Conservation (phyloP, 1,140 invertebrate genomes). For the Caenorhabditis briggsae region DNA sequence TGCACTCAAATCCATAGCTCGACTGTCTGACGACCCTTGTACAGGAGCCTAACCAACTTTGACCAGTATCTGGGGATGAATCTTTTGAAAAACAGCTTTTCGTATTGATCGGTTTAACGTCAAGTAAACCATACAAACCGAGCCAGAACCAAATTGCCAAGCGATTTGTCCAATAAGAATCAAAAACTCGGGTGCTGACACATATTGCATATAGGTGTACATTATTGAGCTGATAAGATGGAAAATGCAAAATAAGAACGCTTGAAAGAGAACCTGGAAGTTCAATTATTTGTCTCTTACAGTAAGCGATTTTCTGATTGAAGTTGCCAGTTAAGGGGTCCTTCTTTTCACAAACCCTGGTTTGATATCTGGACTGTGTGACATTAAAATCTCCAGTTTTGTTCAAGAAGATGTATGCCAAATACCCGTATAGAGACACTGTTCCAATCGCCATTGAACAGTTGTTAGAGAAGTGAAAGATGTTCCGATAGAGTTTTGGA, state of each 20-base stretch:
- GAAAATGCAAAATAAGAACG: conserved; percentile 68
- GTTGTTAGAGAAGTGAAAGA: not conserved
- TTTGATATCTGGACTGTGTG: not conserved
- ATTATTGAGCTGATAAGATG: conserved; percentile 67
- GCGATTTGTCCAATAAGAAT: not conserved
- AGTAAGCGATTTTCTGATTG: no score
- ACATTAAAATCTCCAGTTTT: not conserved
- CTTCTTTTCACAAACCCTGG: not conserved
- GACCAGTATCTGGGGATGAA: no score
- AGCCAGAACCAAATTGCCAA: not conserved
- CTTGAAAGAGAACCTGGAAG: conserved; percentile 72
- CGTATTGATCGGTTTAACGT: not conserved
- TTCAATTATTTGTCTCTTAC: no score
- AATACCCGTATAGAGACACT: not conserved
- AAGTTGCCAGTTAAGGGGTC: not conserved
- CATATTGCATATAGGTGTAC: conserved; percentile 69
- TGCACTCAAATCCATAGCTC: no score
- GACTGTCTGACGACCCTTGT: no score
- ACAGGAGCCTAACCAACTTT: no score
- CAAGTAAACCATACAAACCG: not conserved
- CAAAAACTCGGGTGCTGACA: not conserved
- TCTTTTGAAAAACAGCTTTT: not conserved
- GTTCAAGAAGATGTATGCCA: not conserved
- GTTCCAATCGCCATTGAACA: not conserved
- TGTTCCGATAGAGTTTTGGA: not conserved